These are phyloP conservation scores for Chaenogobius annularis DNA, from an alignment of 2,113 vertebrate species.

Conservation along the genomic window DNA sequence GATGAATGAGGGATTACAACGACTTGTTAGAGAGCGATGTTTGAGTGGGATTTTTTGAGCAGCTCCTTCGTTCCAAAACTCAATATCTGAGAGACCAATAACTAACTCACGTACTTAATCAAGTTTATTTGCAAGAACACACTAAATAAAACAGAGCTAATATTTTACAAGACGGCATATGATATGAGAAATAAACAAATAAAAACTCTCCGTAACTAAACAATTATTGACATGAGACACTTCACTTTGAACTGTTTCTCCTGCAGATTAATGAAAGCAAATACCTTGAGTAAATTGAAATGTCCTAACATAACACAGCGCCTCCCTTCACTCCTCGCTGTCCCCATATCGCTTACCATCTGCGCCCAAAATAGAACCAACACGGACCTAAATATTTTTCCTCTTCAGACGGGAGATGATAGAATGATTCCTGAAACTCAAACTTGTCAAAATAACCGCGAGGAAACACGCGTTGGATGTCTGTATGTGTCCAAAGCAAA, in stretches of 20 bases:
- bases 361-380: slow-evolving; percentile 16
- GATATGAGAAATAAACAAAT: neutral
- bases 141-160: too few species aligned
- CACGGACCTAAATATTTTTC: slow-evolving; percentile 27
- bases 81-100: too few species aligned
- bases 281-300: slow-evolving; percentile 16
- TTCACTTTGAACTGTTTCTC: slow-evolving; percentile 34
- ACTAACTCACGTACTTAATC: too few species aligned
- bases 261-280: slow-evolving; percentile 30
- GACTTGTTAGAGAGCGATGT: too few species aligned
- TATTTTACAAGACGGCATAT: too few species aligned
- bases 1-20: too few species aligned
- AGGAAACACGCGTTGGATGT: neutral
- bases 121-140: too few species aligned
- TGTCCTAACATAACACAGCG: slow-evolving; percentile 12
- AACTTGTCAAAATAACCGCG: slow-evolving; percentile 24
- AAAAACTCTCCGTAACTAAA: slow-evolving; percentile 9
- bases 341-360: slow-evolving; percentile 10
- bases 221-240: slow-evolving; percentile 24
- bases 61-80: too few species aligned
- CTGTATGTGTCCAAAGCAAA: slow-evolving; percentile 10
- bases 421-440: slow-evolving; percentile 27
- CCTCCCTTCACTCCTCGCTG: slow-evolving; percentile 19
- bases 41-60: too few species aligned
- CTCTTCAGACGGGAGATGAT: slow-evolving; percentile 31